phyloP scores from a whole-genome alignment of 2,797 vertebrate genomes.

The Ptychobarbus kaznakovi region DNA sequence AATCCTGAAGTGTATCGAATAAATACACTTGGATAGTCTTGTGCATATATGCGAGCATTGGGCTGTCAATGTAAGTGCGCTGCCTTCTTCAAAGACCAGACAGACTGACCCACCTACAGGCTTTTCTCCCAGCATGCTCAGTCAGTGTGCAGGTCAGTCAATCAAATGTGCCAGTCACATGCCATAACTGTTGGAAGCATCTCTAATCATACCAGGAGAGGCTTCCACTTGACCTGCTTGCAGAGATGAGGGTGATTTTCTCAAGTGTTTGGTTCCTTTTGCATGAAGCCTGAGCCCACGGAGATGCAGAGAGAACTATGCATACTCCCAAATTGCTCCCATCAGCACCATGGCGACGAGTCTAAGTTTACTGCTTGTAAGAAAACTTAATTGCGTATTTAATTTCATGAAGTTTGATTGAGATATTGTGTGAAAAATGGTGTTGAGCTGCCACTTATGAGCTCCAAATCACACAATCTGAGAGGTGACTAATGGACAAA shows the following conservation, averaged over 20 bases:
- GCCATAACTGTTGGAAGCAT: constrained; percentile 41
- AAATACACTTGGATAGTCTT: not conserved
- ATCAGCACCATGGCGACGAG: constrained; percentile 31
- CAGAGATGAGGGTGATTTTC: constrained; percentile 26
- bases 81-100: constrained; percentile 14
- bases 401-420: constrained; percentile 35
- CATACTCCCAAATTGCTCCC: constrained; percentile 14
- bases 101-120: constrained; percentile 45
- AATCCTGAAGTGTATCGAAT: not conserved
- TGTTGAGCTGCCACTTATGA: constrained; percentile 18
- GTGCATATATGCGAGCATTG: not conserved
- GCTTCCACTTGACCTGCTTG: constrained; percentile 41
- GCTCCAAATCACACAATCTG: not conserved
- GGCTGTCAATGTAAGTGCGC: constrained; percentile 24
- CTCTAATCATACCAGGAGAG: constrained; percentile 34
- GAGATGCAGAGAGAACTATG: constrained; percentile 22
- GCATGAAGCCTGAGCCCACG: constrained; percentile 18
- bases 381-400: constrained; percentile 25
- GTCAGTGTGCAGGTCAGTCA: constrained; percentile 50
- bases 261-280: constrained; percentile 39
- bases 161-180: constrained; percentile 50
- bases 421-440: constrained; percentile 39
- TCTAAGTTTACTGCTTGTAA: not conserved
- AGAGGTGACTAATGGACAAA: constrained; percentile 12
- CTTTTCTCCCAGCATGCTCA: constrained; percentile 39